phyloP scores from a whole-genome alignment of 2,797 vertebrate species.

The Esox masquinongy region DNA sequence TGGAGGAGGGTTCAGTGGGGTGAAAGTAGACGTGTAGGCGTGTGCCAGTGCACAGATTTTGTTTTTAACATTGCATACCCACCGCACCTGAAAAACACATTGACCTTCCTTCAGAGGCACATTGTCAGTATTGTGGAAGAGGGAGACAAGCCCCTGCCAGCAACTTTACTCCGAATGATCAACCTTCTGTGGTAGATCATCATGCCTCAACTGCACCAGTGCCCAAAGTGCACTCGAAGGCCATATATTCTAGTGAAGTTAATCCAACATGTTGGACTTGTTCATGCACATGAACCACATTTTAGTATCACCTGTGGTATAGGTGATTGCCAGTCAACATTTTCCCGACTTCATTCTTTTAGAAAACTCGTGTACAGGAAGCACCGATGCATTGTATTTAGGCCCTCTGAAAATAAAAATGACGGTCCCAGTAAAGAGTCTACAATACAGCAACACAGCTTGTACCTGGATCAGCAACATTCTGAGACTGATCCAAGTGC shows the following conservation, averaged over 20 bases:
- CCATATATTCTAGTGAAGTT: constrained; percentile 14
- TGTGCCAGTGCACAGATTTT: background rate
- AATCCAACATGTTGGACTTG: constrained; percentile 30
- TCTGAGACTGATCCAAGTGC: constrained; percentile 33
- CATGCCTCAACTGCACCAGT: background rate
- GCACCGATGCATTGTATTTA: too few species aligned
- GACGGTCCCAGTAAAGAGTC: too few species aligned
- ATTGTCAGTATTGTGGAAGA: constrained; percentile 1
- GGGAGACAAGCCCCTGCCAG: constrained; percentile 8
- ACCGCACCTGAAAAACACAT: constrained; percentile 8
- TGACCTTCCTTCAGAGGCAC: constrained; percentile 9
- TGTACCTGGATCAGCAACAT: constrained; percentile 28
- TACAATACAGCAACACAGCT: too few species aligned
- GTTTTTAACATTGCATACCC: constrained; percentile 11
- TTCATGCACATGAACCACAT: constrained; percentile 31
- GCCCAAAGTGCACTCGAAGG: background rate
- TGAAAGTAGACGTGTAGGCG: background rate
- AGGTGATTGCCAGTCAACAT: too few species aligned
- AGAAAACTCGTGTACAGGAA: too few species aligned
- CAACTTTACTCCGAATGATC: background rate
- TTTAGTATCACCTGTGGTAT: too few species aligned
- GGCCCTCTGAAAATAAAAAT: too few species aligned
- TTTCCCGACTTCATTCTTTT: constrained; percentile 22
- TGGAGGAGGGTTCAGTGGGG: background rate
- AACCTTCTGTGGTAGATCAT: background rate